Percentiles rank a stretch among this genome's conserved stretches.
Evolutionary conservation across 2,797 vertebrate species (phyloP).

Genomic region (Chaetophractus vellerosus): DNA sequence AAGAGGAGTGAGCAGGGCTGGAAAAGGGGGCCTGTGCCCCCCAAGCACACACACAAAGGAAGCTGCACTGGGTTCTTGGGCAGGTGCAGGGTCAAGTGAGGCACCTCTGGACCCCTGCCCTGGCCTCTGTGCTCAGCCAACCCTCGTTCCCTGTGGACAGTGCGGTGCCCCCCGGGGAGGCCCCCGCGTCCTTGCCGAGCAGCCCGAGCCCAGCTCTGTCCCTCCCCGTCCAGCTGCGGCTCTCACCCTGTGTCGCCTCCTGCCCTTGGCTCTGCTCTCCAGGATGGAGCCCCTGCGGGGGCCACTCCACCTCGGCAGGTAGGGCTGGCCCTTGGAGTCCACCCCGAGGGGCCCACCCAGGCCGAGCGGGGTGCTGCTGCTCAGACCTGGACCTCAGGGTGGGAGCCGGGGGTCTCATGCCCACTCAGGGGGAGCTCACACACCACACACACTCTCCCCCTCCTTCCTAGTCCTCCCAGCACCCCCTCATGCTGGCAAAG

Average conservation of each 20-base stretch:
- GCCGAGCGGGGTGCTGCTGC: not conserved
- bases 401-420: no score
- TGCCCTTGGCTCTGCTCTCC: not conserved
- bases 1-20: not conserved
- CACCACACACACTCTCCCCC: no score
- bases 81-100: no score
- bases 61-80: no score
- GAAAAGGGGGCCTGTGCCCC: not conserved
- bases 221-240: no score
- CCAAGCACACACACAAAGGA: not conserved
- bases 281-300: not conserved
- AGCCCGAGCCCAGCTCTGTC: no score
- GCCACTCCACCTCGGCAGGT: not conserved
- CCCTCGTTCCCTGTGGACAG: accelerated
- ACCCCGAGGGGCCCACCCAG: accelerated
- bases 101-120: not conserved
- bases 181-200: not conserved
- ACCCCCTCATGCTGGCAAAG: not conserved
- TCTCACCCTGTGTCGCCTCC: no score
- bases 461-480: not conserved
- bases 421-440: no score
- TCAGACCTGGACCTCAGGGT: not conserved
- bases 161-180: not conserved
- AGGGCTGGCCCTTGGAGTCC: no score
- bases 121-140: not conserved